phyloP scores from a whole-genome alignment of 2,113 vertebrate genomes.

The Ursus arctos region DNA sequence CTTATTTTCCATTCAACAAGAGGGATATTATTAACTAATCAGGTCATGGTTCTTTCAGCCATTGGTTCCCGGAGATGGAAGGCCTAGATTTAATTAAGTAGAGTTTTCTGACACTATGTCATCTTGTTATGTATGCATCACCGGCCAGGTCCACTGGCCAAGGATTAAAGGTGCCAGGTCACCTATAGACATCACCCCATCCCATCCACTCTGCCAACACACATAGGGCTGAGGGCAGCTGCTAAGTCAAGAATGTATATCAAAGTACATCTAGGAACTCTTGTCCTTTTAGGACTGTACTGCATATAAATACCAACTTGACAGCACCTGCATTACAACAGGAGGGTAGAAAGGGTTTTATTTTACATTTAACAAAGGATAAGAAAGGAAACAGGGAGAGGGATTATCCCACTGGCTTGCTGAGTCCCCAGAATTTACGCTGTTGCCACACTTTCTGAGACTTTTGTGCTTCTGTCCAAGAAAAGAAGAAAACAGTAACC shows the following conservation, averaged over 20 bases:
- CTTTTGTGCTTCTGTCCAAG: conserved; percentile 31
- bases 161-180: neutral
- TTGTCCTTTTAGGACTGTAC: neutral
- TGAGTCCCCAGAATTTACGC: conserved; percentile 1
- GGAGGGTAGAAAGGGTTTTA: neutral
- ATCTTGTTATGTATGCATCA: neutral
- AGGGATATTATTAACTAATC: neutral
- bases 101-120: neutral
- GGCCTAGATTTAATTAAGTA: neutral
- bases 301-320: neutral
- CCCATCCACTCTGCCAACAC: neutral
- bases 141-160: neutral
- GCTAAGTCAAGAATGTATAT: neutral
- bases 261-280: neutral
- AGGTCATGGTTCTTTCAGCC: neutral
- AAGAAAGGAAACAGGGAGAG: neutral
- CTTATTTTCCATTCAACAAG: conserved; percentile 11
- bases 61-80: conserved; percentile 2
- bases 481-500: conserved; percentile 54
- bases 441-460: neutral
- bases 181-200: neutral
- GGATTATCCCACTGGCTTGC: neutral
- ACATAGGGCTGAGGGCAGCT: neutral
- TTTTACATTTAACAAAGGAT: conserved; percentile 12
- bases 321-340: neutral